These are phyloP conservation scores for Rhynchonycteris naso DNA, from an alignment of 2,797 vertebrate species.

Conservation along the genomic window DNA sequence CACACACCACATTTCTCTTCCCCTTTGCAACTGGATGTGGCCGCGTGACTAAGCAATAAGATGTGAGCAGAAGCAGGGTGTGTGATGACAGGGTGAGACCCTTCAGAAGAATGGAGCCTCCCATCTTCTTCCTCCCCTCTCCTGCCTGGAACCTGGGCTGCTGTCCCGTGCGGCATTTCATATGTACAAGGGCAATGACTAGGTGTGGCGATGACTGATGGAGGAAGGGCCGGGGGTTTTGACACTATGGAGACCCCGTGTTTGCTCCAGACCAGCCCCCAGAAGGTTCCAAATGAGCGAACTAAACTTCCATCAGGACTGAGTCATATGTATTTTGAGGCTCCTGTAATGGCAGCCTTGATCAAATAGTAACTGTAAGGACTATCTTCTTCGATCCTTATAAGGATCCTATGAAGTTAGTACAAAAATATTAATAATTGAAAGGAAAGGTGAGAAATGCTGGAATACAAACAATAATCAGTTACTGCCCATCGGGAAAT, in stretches of 20 bases:
- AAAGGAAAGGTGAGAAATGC: background rate
- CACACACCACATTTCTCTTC: background rate
- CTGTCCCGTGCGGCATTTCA: background rate
- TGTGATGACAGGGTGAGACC: background rate
- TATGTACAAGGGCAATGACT: fast-evolving
- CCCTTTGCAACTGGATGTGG: background rate
- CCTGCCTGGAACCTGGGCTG: background rate
- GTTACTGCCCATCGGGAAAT: background rate
- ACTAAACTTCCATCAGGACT: background rate
- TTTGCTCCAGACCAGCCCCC: background rate
- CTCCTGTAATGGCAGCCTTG: background rate
- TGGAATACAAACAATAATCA: background rate
- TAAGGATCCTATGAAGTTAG: background rate
- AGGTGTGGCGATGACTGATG: background rate
- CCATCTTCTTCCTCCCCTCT: background rate
- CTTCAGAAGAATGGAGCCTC: background rate
- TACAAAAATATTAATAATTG: background rate
- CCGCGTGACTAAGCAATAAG: background rate
- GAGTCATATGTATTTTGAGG: background rate
- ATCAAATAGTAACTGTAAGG: background rate
- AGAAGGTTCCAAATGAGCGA: background rate
- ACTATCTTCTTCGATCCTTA: background rate
- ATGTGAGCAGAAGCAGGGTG: background rate
- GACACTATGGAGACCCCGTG: background rate
- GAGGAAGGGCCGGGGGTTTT: background rate